Conservation (phyloP, 2,888 invertebrate species). For the Tortricodes alternella region DNA sequence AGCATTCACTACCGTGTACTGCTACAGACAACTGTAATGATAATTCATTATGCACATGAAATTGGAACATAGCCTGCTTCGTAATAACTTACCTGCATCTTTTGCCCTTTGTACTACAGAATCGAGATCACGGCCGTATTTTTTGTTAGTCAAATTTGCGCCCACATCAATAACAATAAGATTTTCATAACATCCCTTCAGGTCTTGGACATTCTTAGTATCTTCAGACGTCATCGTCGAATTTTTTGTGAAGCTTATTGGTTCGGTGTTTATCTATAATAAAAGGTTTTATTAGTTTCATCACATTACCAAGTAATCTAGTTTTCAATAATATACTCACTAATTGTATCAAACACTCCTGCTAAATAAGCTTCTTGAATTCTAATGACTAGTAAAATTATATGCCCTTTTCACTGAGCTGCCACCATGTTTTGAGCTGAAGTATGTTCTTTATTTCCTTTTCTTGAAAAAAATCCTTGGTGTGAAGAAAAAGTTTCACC, state of each 20-base stretch:
- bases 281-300: constrained; percentile 31
- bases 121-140: constrained; percentile 95
- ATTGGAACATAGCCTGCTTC: not conserved
- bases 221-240: constrained; percentile 79
- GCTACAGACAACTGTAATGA: constrained; percentile 11
- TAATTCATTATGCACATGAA: constrained; percentile 9
- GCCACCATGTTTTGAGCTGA: constrained; percentile 74
- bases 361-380: constrained; percentile 74
- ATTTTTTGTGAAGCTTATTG: constrained; percentile 76
- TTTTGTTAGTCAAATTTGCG: constrained; percentile 96
- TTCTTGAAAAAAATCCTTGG: no score
- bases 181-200: constrained; percentile 94
- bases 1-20: constrained; percentile 8
- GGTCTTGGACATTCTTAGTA: constrained; percentile 73
- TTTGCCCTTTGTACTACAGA: constrained; percentile 95
- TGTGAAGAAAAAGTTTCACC: not conserved
- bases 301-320: constrained; percentile 22
- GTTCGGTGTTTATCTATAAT: constrained; percentile 74
- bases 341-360: constrained; percentile 81
- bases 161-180: constrained; percentile 96
- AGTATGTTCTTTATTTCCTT: constrained; percentile 33
- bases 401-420: constrained; percentile 73
- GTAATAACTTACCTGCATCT: constrained; percentile 88
- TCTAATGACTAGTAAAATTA: constrained; percentile 71
- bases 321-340: constrained; percentile 52